Base-by-base conservation (phyloP, 1,140 invertebrate species). In the Apis cerana region DNA sequence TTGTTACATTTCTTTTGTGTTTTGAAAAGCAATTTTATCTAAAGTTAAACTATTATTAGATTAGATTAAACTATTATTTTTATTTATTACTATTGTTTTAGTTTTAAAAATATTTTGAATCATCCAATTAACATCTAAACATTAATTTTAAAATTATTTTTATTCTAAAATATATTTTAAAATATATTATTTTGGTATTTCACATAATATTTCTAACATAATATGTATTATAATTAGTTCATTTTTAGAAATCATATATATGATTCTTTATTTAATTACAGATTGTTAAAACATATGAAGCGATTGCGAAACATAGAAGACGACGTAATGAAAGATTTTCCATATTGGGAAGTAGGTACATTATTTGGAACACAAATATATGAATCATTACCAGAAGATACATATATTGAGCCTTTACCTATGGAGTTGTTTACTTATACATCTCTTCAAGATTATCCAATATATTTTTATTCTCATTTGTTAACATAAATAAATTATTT, bases 281-380 rank as follows among this genome's bases (percentile, higher is more conserved):
- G 86, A 1, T 1, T 85, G 0, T n/a, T 88, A 33, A 88, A 69
- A 27, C 64, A 80, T 23, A 54, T 78, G 62, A 82, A 61, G 56
- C 48, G 23, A 11, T 17, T 76, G 13, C n/a, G 64, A 12, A 68
- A 65, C 1, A 17, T 61, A 1, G 87, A 88, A 23, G 27, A 64
- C 4, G 75, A 85, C 0, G 56, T 88, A 15, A 88, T 88, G 87
- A 88, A 88, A 4, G 27, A 80, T 50, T 48, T 79, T 5, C 65
- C 80, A 2, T 0, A 19, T 11, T 88, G 87, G 87, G 75, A 88
- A 69, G 68, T 77, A 0, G 87, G 87, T n/a, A 88, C 75, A 8
- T 83, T 61, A 0, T 85, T 80, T 23, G 86, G 83, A 27, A 50
- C 21, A 2, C 75, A 62, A 1, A 33, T 80, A 65, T 88, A 58